Evolutionary conservation across 2,113 vertebrate species (phyloP), one percentile per base, ranked within the genome.

Genomic region (Rhabdornis inornatus): DNA sequence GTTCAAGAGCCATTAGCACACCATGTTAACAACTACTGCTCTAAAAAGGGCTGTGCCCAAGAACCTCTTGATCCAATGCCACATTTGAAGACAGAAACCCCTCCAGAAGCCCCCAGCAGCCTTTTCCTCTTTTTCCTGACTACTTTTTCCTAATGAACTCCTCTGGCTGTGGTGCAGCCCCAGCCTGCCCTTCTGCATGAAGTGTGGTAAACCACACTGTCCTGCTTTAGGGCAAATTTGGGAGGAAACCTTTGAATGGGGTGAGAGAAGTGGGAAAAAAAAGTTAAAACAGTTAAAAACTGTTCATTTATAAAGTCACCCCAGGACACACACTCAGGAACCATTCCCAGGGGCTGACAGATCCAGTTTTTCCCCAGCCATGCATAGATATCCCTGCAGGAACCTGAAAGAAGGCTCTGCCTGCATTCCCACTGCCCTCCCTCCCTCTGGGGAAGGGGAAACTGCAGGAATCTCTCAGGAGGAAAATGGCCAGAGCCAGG

Each of bases 291-390:
- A 17, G 15, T 28, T 52, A 17, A 52, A 52, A 52, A 28, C 9
- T 28, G 27, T 28, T 52, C 28, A 10, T 52, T 28, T 28, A 52
- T 52, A 52, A 52, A 52, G 50, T 28, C 11, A 10, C 27, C 50
- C 50, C 15, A 52, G 27, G 27, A 52, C 50, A 52, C 15, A 17
- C 44, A 2, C 39, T 44, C 44, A 31, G 8, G 9, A 81, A 21
- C 7, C 31, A 17, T 24, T 87, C 50, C 52, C 16, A 76, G 11
- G 6, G 33, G 23, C 44, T 93, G 21, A 55, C 13, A 69, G 25
- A 66, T 20, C 1, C 7, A 16, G 3, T 11, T 78, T 28, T 47
- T 35, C 31, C 61, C 11, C 0, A 2, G 2, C 15, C 37, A 20
- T 5, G 19, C 44, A 49, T 17, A 89, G 24, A 35, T 11, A 55